Conservation (phyloP, 1,140 invertebrate genomes). For the Hylaeus volcanicus region DNA sequence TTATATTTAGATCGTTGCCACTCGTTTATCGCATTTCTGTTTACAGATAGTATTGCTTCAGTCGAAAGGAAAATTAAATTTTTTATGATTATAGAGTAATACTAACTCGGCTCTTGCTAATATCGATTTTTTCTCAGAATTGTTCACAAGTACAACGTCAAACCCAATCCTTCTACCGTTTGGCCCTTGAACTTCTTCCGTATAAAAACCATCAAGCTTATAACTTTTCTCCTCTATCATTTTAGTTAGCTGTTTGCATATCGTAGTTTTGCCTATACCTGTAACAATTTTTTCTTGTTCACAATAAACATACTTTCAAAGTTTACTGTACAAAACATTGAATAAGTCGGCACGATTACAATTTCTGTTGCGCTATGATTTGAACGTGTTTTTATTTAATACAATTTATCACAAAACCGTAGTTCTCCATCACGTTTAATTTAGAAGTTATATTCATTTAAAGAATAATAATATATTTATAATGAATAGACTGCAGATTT, state of each 20-base stretch:
- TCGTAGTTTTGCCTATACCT: slow-evolving; percentile 85
- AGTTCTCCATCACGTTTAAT: no score
- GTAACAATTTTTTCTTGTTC: slow-evolving; percentile 29
- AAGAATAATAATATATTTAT: no score
- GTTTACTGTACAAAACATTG: not conserved
- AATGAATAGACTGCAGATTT: no score
- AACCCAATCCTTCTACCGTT: slow-evolving; percentile 82
- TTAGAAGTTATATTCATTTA: no score
- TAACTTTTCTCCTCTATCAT: slow-evolving; percentile 71
- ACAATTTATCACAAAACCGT: no score
- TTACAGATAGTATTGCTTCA: slow-evolving; percentile 33
- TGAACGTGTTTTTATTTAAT: no score
- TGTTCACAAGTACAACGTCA: slow-evolving; percentile 82
- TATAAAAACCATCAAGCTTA: slow-evolving; percentile 83
- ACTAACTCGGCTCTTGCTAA: slow-evolving; percentile 81
- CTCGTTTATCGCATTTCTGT: slow-evolving; percentile 55
- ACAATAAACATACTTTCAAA: not conserved
- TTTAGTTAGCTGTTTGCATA: slow-evolving; percentile 80
- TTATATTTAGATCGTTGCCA: slow-evolving; percentile 67
- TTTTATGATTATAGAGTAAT: slow-evolving; percentile 27
- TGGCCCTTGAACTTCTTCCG: slow-evolving; percentile 82
- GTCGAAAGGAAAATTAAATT: not conserved
- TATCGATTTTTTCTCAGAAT: slow-evolving; percentile 66
- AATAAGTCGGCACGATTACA: no score
- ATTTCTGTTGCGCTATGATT: no score